phyloP scores from a whole-genome alignment of 2,888 invertebrate species.

The Coleophora deauratella region DNA sequence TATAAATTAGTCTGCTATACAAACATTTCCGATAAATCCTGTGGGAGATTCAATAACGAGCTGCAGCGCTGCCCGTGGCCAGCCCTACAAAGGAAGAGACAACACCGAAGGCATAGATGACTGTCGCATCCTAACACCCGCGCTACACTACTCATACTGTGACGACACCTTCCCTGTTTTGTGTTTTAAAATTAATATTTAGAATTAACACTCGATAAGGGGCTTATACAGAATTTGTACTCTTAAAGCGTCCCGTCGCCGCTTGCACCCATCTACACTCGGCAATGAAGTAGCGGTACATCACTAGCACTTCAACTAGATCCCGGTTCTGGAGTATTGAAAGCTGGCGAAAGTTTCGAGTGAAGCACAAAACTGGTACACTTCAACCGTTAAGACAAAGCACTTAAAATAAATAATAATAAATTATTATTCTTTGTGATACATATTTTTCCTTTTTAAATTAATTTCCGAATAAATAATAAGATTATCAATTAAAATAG shows the following conservation, averaged over 20 bases:
- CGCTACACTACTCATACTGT: constrained; percentile 31
- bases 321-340: neutral
- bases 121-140: constrained; percentile 47
- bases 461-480: constrained; percentile 24
- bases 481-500: constrained; percentile 33
- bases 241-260: constrained; percentile 72
- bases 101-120: constrained; percentile 67
- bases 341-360: constrained; percentile 22
- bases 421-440: constrained; percentile 21
- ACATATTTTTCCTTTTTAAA: constrained; percentile 5
- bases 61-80: too few species aligned
- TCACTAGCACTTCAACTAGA: too few species aligned
- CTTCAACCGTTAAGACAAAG: constrained; percentile 28
- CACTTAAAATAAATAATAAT: constrained; percentile 41
- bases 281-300: constrained; percentile 17
- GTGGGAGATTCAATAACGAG: too few species aligned
- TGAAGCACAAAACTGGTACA: constrained; percentile 57
- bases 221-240: constrained; percentile 84
- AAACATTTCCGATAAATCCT: too few species aligned
- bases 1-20: too few species aligned
- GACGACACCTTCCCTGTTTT: constrained; percentile 51
- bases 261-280: constrained; percentile 32
- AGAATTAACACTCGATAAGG: constrained; percentile 68
- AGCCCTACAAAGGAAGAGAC: constrained; percentile 43
- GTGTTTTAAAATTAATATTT: constrained; percentile 55